These are phyloP conservation scores for Vidua chalybeata DNA, from an alignment of 2,113 vertebrate species.

Conservation along the genomic window DNA sequence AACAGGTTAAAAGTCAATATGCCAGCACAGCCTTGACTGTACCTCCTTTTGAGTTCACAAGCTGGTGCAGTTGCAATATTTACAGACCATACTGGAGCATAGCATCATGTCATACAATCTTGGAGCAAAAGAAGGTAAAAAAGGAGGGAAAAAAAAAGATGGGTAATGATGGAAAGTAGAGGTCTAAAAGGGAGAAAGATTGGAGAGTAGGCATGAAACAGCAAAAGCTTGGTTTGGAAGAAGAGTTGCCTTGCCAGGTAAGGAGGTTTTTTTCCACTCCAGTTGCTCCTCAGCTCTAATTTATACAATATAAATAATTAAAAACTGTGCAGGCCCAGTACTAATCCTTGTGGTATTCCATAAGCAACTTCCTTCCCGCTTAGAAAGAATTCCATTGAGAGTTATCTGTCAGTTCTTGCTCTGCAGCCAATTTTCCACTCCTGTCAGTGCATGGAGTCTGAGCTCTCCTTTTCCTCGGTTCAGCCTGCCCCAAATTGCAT, in stretches of 20 bases:
- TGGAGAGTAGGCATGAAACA: background rate
- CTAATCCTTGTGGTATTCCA: slow-evolving; percentile 61
- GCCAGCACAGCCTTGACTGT: background rate
- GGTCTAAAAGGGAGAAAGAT: background rate
- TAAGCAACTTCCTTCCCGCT: slow-evolving; percentile 40
- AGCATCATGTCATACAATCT: background rate
- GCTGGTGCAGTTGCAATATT: background rate
- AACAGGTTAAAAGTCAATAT: background rate
- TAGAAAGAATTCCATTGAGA: slow-evolving; percentile 48
- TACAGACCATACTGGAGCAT: background rate
- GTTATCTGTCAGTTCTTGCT: slow-evolving; percentile 3
- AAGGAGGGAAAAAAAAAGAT: background rate
- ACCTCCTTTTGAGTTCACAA: background rate
- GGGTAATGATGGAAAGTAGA: background rate
- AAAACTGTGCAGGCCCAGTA: slow-evolving; percentile 8
- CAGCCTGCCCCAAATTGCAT: background rate
- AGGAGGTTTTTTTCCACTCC: background rate
- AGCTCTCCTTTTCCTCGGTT: background rate
- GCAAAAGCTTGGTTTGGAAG: background rate
- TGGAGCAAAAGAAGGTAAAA: background rate
- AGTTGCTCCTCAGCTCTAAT: background rate
- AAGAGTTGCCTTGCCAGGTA: slow-evolving; percentile 1
- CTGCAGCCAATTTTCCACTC: slow-evolving; percentile 21
- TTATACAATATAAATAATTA: slow-evolving; percentile 53
- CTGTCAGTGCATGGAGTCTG: background rate